A percentile compares a stretch with the other conserved stretches of the same genome.
phyloP scores from a whole-genome alignment of 2,797 vertebrate species.

The Gorsachius magnificus region DNA sequence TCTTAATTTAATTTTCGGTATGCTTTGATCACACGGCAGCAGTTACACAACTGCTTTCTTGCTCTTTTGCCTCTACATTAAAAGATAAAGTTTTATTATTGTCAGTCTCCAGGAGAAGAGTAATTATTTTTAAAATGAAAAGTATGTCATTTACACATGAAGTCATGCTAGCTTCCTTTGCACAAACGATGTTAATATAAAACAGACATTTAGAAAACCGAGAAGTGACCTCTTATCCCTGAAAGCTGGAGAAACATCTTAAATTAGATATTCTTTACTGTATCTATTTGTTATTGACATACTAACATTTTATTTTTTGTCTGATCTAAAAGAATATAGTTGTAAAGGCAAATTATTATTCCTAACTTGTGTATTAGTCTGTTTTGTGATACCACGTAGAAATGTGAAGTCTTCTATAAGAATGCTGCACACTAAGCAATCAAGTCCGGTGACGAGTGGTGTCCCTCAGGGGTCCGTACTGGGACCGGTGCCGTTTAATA shows the following conservation, averaged over 20 bases:
- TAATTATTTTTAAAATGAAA: background rate
- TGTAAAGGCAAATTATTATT: background rate
- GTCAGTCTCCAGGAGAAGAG: background rate
- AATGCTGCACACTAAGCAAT: background rate
- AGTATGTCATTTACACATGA: background rate
- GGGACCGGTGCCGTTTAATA: too few species aligned
- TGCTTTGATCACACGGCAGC: background rate
- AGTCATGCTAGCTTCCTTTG: background rate
- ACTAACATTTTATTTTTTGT: background rate
- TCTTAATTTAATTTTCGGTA: slow-evolving; percentile 16
- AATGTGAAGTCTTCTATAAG: background rate
- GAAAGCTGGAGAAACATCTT: background rate
- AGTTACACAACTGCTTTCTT: background rate
- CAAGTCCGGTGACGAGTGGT: too few species aligned
- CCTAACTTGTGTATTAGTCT: background rate
- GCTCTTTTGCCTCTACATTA: background rate
- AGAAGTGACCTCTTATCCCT: rapidly evolving
- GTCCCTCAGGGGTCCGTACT: too few species aligned
- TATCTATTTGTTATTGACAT: background rate
- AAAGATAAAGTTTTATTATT: slow-evolving; percentile 4
- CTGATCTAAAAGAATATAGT: background rate
- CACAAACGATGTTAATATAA: background rate
- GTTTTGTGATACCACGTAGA: background rate
- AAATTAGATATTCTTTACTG: background rate
- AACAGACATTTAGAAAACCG: background rate